These are phyloP conservation scores for Atrichornis clamosus DNA, from an alignment of 2,113 vertebrate genomes.

Conservation along the genomic window DNA sequence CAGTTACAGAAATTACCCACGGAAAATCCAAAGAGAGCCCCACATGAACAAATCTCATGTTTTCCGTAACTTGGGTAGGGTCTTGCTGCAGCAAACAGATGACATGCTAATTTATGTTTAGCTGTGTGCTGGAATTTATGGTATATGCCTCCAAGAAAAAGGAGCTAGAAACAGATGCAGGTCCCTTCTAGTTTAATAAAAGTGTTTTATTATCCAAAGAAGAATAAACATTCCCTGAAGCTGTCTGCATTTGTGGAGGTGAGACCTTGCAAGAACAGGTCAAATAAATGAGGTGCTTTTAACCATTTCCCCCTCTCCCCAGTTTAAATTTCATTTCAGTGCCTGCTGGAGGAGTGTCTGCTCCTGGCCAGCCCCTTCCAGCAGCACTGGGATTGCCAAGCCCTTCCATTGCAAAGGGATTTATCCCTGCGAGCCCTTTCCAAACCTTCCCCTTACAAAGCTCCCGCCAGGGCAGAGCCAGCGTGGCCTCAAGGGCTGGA, in stretches of 20 bases:
- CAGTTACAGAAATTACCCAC: background rate
- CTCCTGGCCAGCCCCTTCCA: accelerated
- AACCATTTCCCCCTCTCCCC: accelerated
- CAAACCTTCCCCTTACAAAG: background rate
- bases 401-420: background rate
- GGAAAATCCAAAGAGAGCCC: background rate
- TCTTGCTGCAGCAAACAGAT: background rate
- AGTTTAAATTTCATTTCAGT: background rate
- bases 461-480: constrained; percentile 46
- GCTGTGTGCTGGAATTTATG: background rate
- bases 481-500: background rate
- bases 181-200: background rate
- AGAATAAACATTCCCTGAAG: accelerated
- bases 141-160: background rate
- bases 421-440: background rate
- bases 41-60: accelerated
- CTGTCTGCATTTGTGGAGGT: too few species aligned
- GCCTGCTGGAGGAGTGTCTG: accelerated
- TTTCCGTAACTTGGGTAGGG: accelerated
- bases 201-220: background rate
- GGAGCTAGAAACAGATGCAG: background rate
- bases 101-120: background rate
- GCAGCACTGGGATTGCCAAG: background rate
- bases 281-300: background rate
- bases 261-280: background rate